Evolutionary conservation across 2,888 invertebrate genomes (phyloP).

Genomic region (Melanotus villosus): DNA sequence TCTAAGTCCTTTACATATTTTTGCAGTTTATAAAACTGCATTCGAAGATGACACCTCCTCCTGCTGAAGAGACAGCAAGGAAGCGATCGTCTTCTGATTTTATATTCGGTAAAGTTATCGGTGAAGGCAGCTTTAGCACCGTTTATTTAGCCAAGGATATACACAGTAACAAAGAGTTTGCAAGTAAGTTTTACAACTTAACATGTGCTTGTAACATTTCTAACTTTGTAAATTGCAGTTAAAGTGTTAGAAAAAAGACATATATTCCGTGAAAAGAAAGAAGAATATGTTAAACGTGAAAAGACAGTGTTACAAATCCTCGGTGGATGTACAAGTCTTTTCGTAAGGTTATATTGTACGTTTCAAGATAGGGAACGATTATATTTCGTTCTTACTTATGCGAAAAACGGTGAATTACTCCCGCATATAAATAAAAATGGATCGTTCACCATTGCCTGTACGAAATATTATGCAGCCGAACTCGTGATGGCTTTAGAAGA

Average conservation of each 20-base stretch:
- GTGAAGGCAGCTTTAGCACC: conserved; percentile 97
- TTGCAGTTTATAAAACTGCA: too few relatives aligned
- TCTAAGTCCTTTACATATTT: too few relatives aligned
- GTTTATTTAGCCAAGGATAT: conserved; percentile 96
- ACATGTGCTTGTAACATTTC: neutral
- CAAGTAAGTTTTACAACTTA: conserved; percentile 81
- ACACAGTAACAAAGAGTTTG: conserved; percentile 90
- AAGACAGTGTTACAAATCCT: conserved; percentile 93
- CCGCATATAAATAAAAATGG: conserved; percentile 93
- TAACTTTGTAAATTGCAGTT: conserved; percentile 75
- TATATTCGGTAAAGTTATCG: conserved; percentile 94
- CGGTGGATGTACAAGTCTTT: conserved; percentile 85
- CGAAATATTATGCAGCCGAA: conserved; percentile 96
- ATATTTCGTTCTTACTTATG: conserved; percentile 96
- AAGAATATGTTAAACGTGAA: conserved; percentile 93
- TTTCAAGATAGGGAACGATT: conserved; percentile 95
- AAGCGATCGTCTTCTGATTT: conserved; percentile 90
- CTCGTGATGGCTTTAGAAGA: conserved; percentile 92
- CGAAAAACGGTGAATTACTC: conserved; percentile 94
- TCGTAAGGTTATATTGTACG: conserved; percentile 94
- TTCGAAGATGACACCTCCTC: conserved; percentile 61
- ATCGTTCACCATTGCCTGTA: conserved; percentile 89
- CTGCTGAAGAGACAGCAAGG: conserved; percentile 61
- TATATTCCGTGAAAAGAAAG: conserved; percentile 94
- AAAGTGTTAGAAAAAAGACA: conserved; percentile 98